These are phyloP conservation scores for Pandemis corylana DNA, from an alignment of 2,888 invertebrate species.

Conservation along the genomic window DNA sequence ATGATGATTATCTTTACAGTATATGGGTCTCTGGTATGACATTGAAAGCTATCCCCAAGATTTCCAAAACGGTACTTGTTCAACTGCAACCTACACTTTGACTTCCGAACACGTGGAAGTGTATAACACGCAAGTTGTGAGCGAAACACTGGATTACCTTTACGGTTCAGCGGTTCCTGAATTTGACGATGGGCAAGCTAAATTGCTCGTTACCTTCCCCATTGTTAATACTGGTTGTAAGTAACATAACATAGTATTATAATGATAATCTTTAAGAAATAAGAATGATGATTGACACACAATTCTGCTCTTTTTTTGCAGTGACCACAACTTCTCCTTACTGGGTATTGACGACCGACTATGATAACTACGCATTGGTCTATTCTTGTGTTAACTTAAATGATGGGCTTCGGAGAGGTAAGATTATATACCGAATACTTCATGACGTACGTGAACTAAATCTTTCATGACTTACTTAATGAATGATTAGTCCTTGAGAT, in stretches of 20 bases:
- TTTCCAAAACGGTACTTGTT: constrained; percentile 84
- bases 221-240: constrained; percentile 59
- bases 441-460: too few relatives aligned
- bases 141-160: constrained; percentile 72
- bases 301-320: constrained; percentile 22
- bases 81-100: constrained; percentile 76
- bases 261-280: neutral
- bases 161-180: constrained; percentile 70
- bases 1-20: constrained; percentile 58
- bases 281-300: neutral
- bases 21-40: constrained; percentile 85
- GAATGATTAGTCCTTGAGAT: too few relatives aligned
- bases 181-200: constrained; percentile 69
- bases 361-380: constrained; percentile 79
- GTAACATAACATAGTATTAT: neutral
- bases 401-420: constrained; percentile 41
- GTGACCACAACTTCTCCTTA: constrained; percentile 38
- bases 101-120: constrained; percentile 49
- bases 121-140: constrained; percentile 46
- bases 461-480: too few relatives aligned
- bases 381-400: constrained; percentile 42
- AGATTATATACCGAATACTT: constrained; percentile 1
- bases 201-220: constrained; percentile 78
- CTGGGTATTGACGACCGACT: constrained; percentile 85
- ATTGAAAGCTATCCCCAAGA: constrained; percentile 69